phyloP scores from a whole-genome alignment of 2,888 invertebrate genomes.

The Lissonota sp. region DNA sequence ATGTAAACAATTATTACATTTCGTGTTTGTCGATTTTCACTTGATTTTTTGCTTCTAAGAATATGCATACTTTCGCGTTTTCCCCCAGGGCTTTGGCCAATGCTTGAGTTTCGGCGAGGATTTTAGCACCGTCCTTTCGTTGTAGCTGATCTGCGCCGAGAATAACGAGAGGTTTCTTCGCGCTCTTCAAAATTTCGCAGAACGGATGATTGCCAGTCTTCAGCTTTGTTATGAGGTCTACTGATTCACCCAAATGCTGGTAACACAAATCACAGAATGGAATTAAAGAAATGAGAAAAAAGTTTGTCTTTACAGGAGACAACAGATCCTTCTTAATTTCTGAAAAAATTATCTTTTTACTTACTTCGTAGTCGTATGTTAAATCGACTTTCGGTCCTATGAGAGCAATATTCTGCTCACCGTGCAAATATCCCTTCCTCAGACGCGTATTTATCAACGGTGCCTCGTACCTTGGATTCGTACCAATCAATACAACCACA shows the following conservation, averaged over 20 bases:
- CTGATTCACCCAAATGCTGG: conserved; percentile 93
- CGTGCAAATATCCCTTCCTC: conserved; percentile 97
- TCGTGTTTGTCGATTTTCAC: background rate
- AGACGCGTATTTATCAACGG: conserved; percentile 98
- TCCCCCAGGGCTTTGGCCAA: conserved; percentile 87
- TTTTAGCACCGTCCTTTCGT: conserved; percentile 90
- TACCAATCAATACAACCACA: conserved; percentile 95
- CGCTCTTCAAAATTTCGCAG: conserved; percentile 88
- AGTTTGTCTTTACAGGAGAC: background rate
- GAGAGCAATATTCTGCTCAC: conserved; percentile 92
- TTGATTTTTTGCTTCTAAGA: background rate
- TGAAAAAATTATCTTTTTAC: conserved; percentile 7
- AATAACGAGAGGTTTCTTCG: conserved; percentile 95
- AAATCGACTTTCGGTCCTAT: conserved; percentile 97
- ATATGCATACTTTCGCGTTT: conserved; percentile 84
- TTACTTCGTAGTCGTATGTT: conserved; percentile 94
- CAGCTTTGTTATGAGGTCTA: conserved; percentile 90
- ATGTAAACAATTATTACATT: background rate
- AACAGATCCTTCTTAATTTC: background rate
- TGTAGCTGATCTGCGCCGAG: conserved; percentile 94
- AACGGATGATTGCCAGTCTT: conserved; percentile 90
- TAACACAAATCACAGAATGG: conserved; percentile 30
- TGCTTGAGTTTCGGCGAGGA: conserved; percentile 90
- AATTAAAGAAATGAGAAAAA: conserved; percentile 14
- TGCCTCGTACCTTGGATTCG: conserved; percentile 98